Percentiles rank a stretch among this genome's conserved stretches.
These are phyloP conservation scores for Apaloderma vittatum DNA, from an alignment of 2,113 vertebrate species.

Conservation along the genomic window DNA sequence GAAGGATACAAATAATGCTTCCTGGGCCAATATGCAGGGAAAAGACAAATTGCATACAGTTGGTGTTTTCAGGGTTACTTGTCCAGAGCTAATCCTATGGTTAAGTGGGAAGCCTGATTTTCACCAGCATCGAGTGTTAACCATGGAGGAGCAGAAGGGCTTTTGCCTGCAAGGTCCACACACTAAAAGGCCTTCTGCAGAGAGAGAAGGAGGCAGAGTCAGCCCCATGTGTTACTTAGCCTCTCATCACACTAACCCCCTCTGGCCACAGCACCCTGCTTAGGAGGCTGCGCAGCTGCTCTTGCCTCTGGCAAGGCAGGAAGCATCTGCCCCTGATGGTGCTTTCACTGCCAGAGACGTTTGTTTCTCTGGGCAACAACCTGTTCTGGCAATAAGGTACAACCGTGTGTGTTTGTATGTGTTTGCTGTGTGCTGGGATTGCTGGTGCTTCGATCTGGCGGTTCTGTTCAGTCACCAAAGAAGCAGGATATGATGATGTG, in stretches of 20 bases:
- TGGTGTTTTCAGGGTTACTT: background rate
- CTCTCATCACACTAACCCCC: background rate
- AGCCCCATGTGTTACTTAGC: background rate
- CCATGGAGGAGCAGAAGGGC: background rate
- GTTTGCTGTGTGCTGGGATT: fast-evolving
- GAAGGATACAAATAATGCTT: background rate
- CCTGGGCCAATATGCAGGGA: fast-evolving
- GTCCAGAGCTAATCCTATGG: background rate
- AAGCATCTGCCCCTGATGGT: background rate
- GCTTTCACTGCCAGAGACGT: background rate
- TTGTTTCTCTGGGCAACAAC: background rate
- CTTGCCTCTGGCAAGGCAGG: background rate
- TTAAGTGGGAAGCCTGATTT: background rate
- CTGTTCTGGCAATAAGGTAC: background rate
- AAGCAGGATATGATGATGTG: background rate
- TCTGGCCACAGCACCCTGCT: background rate
- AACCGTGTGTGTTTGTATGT: fast-evolving
- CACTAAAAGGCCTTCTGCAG: background rate
- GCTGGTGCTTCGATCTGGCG: background rate
- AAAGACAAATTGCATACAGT: fast-evolving
- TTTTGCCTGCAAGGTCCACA: background rate
- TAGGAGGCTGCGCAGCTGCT: background rate
- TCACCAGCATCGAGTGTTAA: fast-evolving
- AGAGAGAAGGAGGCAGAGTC: background rate
- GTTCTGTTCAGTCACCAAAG: background rate